These are phyloP conservation scores for Cryptocephalus moraei DNA, from an alignment of 2,888 invertebrate species.

Conservation along the genomic window DNA sequence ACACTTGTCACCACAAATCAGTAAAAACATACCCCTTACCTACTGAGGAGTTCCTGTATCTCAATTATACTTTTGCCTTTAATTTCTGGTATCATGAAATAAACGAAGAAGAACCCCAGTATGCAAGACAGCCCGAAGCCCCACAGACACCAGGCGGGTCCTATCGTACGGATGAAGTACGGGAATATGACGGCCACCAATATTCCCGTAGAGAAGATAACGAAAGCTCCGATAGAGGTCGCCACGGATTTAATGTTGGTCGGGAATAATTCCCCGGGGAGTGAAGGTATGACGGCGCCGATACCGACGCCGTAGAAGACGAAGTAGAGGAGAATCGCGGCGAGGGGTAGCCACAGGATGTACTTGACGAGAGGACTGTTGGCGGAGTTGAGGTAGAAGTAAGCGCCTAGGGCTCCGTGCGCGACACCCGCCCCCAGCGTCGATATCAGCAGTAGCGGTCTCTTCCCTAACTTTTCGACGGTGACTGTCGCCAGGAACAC, in stretches of 20 bases:
- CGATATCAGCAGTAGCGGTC: conserved; percentile 52
- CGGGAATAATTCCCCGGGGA: background rate
- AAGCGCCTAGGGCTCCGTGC: conserved; percentile 10
- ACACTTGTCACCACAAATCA: background rate
- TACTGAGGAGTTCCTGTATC: conserved; percentile 9
- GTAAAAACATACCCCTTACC: background rate
- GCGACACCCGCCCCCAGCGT: conserved; percentile 53
- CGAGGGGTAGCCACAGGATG: background rate
- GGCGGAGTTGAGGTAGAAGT: conserved; percentile 11
- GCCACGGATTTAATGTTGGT: background rate
- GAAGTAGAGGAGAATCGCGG: background rate
- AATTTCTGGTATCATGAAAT: conserved; percentile 18
- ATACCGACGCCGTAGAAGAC: background rate
- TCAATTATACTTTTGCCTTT: conserved; percentile 20
- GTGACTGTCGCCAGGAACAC: conserved; percentile 61
- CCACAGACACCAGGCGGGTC: conserved; percentile 18
- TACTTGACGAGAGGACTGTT: conserved; percentile 16
- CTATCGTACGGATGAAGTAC: conserved; percentile 12
- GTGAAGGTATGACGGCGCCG: background rate
- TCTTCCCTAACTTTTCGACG: conserved; percentile 65
- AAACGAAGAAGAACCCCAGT: conserved; percentile 14
- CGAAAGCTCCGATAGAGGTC: background rate
- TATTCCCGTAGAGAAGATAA: background rate
- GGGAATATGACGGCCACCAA: conserved; percentile 17
- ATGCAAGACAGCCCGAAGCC: conserved; percentile 13